Base-by-base conservation (phyloP, 2,888 invertebrate species). In the Theretra japonica region DNA sequence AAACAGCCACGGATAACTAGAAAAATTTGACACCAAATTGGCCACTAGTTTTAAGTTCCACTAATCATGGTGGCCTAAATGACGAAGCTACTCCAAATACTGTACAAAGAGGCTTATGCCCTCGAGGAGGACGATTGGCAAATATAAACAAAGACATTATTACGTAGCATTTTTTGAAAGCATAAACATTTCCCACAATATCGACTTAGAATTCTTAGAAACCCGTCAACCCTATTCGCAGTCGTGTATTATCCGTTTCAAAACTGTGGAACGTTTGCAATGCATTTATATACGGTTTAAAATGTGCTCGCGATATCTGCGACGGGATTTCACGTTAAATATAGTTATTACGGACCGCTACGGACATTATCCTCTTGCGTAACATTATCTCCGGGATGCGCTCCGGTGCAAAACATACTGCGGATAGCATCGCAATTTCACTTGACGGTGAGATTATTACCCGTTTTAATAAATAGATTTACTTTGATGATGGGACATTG, bases 261-360 rank as follows among this genome's bases (percentile, higher is more conserved):
- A 65, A 65, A 65, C 65, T 65, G 48, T 23, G 15, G 21, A 65
- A 2, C 17, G 23, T 65, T 65, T 48, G 65, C 65, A 65, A 65
- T 41, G 48, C 65, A 65, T 65, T 65, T 48, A 65, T 48, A 48
- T 65, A 65, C 41, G 41, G 23, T 48, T 65, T 65, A 48, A 48
- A 65, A 65, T 65, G 48, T 65, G 48, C 48, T 48, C 41, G 65
- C 21, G 41, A 65, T 65, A 48, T 65, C 65, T 65, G n/a, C 65
- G 65, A 23, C 41, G 65, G 41, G 15, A 65, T 65, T 48, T 48
- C 65, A 48, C 65, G 65, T 48, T 65, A 65, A 65, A 65, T 65
- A 65, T 65, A 65, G 65, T 65, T 65, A 65, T 65, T 65, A 65
- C n/a, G 8, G 60, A 48, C 65, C 23, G 48, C 23, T 48, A 48